phyloP scores from a whole-genome alignment of 2,113 vertebrate genomes.

The Petaurus breviceps region DNA sequence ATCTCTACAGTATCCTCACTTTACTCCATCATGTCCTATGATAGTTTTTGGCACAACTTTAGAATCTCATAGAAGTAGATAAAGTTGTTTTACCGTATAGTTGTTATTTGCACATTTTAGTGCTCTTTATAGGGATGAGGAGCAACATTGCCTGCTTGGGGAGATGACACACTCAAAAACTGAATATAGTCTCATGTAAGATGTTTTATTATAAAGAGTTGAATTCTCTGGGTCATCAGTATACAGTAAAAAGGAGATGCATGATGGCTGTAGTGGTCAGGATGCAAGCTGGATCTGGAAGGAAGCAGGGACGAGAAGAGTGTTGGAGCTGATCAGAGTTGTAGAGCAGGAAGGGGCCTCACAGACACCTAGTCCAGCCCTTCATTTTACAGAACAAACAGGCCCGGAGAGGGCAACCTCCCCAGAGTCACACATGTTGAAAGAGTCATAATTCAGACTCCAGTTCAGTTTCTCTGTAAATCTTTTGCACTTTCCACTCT shows the following conservation, averaged over 20 bases:
- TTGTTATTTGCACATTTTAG: neutral
- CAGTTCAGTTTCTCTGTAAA: neutral
- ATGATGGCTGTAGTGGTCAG: neutral
- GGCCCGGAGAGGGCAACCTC: neutral
- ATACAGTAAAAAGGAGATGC: neutral
- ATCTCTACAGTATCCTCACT: neutral
- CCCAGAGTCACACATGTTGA: neutral
- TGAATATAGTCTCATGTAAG: neutral
- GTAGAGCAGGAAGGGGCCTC: too few relatives aligned
- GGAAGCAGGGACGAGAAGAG: neutral
- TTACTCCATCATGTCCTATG: conserved; percentile 17
- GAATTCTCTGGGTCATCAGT: neutral
- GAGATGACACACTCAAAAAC: neutral
- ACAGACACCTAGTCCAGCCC: neutral
- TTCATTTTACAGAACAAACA: neutral
- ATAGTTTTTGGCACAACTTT: neutral
- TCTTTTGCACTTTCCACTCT: neutral
- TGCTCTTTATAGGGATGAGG: neutral
- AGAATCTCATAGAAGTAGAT: neutral
- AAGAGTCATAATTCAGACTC: neutral
- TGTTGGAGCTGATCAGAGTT: neutral
- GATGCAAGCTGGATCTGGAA: neutral
- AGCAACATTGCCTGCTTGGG: neutral
- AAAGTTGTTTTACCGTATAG: neutral
- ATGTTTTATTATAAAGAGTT: neutral